Percentiles rank a stretch among this genome's conserved stretches.
Evolutionary conservation across 2,113 vertebrate species (phyloP).

Genomic region (Ovis canadensis): DNA sequence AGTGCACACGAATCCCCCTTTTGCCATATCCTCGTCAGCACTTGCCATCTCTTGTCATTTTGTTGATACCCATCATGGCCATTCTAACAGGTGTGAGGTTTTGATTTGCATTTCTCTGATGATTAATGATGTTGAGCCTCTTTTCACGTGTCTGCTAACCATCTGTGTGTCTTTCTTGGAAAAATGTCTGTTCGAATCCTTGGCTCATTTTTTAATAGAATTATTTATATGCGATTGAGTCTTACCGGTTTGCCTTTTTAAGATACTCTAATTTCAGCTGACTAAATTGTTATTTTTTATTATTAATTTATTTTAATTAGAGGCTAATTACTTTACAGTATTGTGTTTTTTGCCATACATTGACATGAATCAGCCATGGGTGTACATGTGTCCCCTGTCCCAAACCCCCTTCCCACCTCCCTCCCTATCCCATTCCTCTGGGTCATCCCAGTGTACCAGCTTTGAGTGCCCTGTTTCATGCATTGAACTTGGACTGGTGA

Average conservation of each 20-base stretch:
- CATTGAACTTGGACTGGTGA: background rate
- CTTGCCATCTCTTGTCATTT: background rate
- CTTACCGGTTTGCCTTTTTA: background rate
- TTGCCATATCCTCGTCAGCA: no score
- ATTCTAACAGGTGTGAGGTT: background rate
- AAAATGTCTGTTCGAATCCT: background rate
- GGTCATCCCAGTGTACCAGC: background rate
- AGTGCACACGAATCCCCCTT: background rate
- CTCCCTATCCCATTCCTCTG: background rate
- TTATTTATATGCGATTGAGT: background rate
- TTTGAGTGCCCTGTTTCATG: background rate
- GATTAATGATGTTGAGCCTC: background rate
- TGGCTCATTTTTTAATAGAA: background rate
- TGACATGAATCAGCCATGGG: background rate
- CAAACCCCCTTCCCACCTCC: background rate
- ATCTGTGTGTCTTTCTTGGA: background rate
- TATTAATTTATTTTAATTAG: background rate
- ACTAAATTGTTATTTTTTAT: background rate
- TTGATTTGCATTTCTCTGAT: background rate
- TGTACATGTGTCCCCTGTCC: background rate
- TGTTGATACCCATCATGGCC: background rate
- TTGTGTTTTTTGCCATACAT: background rate
- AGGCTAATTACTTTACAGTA: background rate
- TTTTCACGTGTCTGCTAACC: background rate
- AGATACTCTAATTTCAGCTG: background rate